Evolutionary conservation across 2,888 invertebrate genomes (phyloP), one percentile per base, ranked within the genome.

Genomic region (Sphaerophoria taeniata): DNA sequence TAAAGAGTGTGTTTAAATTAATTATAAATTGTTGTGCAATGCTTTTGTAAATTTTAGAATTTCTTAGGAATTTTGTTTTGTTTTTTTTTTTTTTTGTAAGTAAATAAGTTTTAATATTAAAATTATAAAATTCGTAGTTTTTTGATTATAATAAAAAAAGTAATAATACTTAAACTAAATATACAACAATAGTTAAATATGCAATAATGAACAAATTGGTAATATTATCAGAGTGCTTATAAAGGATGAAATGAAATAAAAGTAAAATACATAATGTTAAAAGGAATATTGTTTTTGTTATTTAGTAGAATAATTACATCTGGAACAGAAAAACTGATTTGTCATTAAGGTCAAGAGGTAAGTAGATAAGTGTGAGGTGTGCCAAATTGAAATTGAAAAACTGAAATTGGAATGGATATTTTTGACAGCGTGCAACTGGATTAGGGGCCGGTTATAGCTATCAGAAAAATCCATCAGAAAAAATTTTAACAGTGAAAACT

Each of bases 111-210:
- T 67, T n/a, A 33, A 67, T 67, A 53, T 53, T 75, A 71, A 71
- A 75, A 55, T 75, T 84, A 79, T 79, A 71, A 58, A 47, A 63
- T 47, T 63, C 14, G 14, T 71, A 75, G 60, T 53, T 55, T 58
- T 55, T 61, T 45, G 39, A 69, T 24, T 43, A 60, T 16, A 65
- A 55, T 56, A 33, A 55, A 61, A 61, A 45, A 53, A 4, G 4
- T 14, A 49, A 33, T 1, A 58, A 39, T 16, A 39, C 36, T 34
- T 6, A 14, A 73, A 58, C 43, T 70, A 31, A 61, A 43, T 73
- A 69, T 70, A 77, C 51, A 74, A 16, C 56, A 70, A 71, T 74
- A 78, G 83, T 74, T 78, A 78, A 83, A 53, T 77, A 83, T 65
- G 83, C 78, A 78, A 43, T 78, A 36, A 43, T 36, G 47, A 16